Conservation (phyloP, 92 coral and sea anemone species). For the Paragorgia papillata region DNA sequence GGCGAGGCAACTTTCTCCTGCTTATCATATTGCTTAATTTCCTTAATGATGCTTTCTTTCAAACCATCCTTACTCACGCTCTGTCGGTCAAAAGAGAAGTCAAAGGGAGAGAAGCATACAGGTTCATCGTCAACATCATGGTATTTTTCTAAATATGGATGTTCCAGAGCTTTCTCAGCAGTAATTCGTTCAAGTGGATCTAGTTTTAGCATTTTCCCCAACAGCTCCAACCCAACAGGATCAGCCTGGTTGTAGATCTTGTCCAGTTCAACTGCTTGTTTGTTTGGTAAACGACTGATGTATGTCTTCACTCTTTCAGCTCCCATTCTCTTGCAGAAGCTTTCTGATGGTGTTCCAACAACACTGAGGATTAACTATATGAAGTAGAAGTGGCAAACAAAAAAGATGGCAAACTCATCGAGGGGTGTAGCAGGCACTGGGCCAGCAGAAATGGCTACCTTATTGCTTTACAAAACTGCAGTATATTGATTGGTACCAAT, state of each 20-base stretch:
- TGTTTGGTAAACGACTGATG: slow-evolving; percentile 80
- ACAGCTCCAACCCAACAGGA: slow-evolving; percentile 72
- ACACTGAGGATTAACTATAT: slow-evolving; percentile 90
- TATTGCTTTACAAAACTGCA: too few relatives aligned
- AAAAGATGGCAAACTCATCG: too few relatives aligned
- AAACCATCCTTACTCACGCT: slow-evolving; percentile 78
- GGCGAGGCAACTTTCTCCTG: slow-evolving; percentile 52
- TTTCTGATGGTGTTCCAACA: slow-evolving; percentile 91
- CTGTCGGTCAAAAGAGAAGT: slow-evolving; percentile 85
- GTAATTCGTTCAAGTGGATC: slow-evolving; percentile 84
- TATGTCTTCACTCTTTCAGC: slow-evolving; percentile 95
- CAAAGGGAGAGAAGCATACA: slow-evolving; percentile 77
- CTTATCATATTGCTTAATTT: slow-evolving; percentile 75
- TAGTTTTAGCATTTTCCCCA: slow-evolving; percentile 79
- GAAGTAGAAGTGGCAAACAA: not conserved
- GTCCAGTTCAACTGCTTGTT: slow-evolving; percentile 73
- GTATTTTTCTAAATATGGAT: slow-evolving; percentile 73
- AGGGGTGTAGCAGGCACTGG: too few relatives aligned
- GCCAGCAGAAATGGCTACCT: too few relatives aligned
- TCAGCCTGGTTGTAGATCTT: slow-evolving; percentile 79
- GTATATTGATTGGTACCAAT: too few relatives aligned
- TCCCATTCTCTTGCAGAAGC: slow-evolving; percentile 88
- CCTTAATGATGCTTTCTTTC: slow-evolving; percentile 75
- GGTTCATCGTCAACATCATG: slow-evolving; percentile 96
- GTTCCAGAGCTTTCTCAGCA: slow-evolving; percentile 81